Evolutionary conservation across 2,888 invertebrate genomes (phyloP), one percentile per base, ranked within the genome.

Genomic region (Catocala nupta): DNA sequence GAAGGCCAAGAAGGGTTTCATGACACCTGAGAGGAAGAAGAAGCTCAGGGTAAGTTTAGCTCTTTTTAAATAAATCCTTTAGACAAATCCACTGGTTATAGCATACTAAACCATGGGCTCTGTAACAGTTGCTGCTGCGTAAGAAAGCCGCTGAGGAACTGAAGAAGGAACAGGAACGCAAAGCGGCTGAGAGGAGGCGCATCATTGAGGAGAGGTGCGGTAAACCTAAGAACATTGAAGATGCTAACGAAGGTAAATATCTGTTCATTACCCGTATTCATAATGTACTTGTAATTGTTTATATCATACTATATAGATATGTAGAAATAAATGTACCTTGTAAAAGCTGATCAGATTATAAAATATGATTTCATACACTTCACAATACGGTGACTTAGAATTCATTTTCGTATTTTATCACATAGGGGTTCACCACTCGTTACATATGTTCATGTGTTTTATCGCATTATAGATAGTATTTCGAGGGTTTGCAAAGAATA

Each of bases 1-100:
- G 95, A 99, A 99, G 96, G 98, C 98, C 92, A 99, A 99, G 97
- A 99, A 99, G 96, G 99, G 99, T 96, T 99, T 99, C 97, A 99
- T 99, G 98, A 99, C 99, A 88, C 99, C 99, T 73, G 99, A 99
- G 95, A 98, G 99, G 95, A 99, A 99, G 98, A 99, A 99, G 98
- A 99, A 99, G 95, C 98, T 99, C 90, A 97, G 99, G 96, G 99
- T 99, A 90, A 96, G 97, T 95, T 25, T 25, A 25, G 25, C 4
- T 25, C 25, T 3, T 25, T 25, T 25, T 25, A 25, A 25, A 25
- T 1, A 25, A 3, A 25, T 25, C 4, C 1, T 25, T 25, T 25
- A 1, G 25, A 3, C 0, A 25, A 25, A 25, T 25, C 5, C 10
- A 6, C 34, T 3, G 8, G 34, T 8, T n/a, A 34, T 43, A 5